Percentiles rank a stretch among this genome's conserved stretches.
Evolutionary conservation across 2,797 vertebrate species (phyloP).

Genomic region (Fratercula arctica): DNA sequence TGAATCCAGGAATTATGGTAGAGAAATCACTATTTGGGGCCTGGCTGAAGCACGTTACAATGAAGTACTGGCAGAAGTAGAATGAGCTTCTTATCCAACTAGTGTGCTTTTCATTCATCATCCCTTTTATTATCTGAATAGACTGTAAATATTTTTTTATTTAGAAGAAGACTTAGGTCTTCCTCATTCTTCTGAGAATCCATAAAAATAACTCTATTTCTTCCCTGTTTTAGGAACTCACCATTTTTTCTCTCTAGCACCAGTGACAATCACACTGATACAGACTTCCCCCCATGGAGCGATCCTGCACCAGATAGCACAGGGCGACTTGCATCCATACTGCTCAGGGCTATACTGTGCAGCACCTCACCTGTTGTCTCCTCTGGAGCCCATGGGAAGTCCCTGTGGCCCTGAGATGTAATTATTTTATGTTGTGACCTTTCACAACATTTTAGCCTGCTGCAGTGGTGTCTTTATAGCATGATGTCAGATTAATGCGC

Average conservation of each 20-base stretch:
- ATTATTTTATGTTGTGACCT: neutral
- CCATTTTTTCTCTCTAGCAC: neutral
- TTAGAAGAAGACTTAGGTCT: neutral
- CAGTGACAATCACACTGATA: neutral
- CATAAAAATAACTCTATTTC: neutral
- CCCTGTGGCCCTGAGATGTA: neutral
- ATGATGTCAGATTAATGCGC: neutral
- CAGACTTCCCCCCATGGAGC: neutral
- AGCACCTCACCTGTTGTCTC: neutral
- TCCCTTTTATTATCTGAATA: slow-evolving; percentile 21
- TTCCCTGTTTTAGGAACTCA: neutral
- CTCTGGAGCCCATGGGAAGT: neutral
- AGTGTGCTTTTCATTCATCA: neutral
- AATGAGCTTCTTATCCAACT: slow-evolving; percentile 29
- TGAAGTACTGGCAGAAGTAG: slow-evolving; percentile 23
- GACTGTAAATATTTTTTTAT: slow-evolving; percentile 7
- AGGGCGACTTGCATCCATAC: neutral
- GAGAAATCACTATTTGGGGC: slow-evolving; percentile 39
- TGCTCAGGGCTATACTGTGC: neutral
- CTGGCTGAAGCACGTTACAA: slow-evolving; percentile 32
- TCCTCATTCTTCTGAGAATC: slow-evolving; percentile 1
- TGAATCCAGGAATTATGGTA: slow-evolving; percentile 60
- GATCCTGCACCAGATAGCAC: neutral
- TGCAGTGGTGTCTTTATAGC: neutral
- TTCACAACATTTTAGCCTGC: neutral